These are phyloP conservation scores for Rhinopomastus cyanomelas DNA, from an alignment of 2,113 vertebrate species.

Conservation along the genomic window DNA sequence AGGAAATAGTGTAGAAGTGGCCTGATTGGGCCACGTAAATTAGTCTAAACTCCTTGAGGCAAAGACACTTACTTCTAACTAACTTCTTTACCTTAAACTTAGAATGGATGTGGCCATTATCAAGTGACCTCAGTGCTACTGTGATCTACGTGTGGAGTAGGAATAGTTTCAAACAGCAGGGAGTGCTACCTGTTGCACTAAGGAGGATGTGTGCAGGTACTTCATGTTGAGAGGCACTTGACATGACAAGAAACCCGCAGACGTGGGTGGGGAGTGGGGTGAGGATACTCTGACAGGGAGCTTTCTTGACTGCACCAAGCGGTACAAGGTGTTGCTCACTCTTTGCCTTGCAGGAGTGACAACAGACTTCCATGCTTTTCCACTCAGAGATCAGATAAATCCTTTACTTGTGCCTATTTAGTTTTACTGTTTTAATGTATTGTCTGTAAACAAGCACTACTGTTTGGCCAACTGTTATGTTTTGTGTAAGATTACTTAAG, in stretches of 20 bases:
- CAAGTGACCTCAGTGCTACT: neutral
- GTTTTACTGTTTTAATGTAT: neutral
- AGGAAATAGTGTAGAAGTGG: neutral
- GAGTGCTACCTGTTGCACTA: neutral
- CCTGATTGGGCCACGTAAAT: neutral
- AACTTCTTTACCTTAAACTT: no score
- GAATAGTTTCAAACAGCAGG: neutral
- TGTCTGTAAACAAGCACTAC: constrained; percentile 11
- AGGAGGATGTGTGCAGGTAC: neutral
- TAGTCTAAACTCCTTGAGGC: neutral
- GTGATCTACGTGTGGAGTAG: neutral
- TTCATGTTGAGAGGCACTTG: neutral
- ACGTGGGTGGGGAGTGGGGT: neutral
- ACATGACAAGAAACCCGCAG: neutral
- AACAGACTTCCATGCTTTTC: neutral
- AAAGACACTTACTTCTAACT: neutral
- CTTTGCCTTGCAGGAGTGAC: neutral
- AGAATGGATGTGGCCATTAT: neutral
- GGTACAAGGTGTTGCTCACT: neutral
- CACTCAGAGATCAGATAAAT: neutral
- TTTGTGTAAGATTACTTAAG: constrained; percentile 31
- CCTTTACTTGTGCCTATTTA: neutral
- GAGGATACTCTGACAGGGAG: neutral
- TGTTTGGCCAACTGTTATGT: neutral
- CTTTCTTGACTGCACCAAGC: neutral